These are phyloP conservation scores for Urosaurus nigricauda DNA, from an alignment of 2,797 vertebrate species.

Conservation along the genomic window DNA sequence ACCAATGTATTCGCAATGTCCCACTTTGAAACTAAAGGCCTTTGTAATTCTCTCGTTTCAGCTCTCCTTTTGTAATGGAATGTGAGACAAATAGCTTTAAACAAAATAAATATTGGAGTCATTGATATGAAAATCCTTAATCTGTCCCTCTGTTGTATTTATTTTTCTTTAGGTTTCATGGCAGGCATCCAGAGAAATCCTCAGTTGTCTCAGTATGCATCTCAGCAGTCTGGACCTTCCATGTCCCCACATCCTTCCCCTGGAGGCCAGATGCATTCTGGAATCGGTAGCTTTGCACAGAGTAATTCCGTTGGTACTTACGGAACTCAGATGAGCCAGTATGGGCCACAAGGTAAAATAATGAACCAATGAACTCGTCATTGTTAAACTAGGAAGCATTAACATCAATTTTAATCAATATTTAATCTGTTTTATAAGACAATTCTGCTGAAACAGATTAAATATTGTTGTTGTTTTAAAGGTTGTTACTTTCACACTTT, in stretches of 20 bases:
- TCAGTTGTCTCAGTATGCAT: slow-evolving; percentile 88
- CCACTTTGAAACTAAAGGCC: not conserved
- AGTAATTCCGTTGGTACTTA: slow-evolving; percentile 88
- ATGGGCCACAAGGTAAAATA: slow-evolving; percentile 91
- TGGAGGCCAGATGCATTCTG: slow-evolving; percentile 89
- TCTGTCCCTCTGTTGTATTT: slow-evolving; percentile 55
- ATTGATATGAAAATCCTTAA: not conserved
- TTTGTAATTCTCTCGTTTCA: not conserved
- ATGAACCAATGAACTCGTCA: not conserved
- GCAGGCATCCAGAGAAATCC: slow-evolving; percentile 91
- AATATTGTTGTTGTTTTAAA: slow-evolving; percentile 28
- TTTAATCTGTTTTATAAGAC: not conserved
- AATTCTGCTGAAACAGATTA: slow-evolving; percentile 7
- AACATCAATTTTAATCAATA: slow-evolving; percentile 26
- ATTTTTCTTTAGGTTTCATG: slow-evolving; percentile 84
- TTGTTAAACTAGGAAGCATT: too few species aligned
- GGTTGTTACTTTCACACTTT: not conserved
- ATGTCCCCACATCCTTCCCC: slow-evolving; percentile 93
- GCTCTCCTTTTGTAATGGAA: not conserved
- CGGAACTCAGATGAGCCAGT: slow-evolving; percentile 91
- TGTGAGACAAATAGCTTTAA: not conserved
- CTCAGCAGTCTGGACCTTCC: slow-evolving; percentile 90
- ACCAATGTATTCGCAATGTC: not conserved
- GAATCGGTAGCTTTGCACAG: slow-evolving; percentile 89
- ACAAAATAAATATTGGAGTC: not conserved